Conservation (phyloP, 2,888 invertebrate species). For the Nomada goodeniana region DNA sequence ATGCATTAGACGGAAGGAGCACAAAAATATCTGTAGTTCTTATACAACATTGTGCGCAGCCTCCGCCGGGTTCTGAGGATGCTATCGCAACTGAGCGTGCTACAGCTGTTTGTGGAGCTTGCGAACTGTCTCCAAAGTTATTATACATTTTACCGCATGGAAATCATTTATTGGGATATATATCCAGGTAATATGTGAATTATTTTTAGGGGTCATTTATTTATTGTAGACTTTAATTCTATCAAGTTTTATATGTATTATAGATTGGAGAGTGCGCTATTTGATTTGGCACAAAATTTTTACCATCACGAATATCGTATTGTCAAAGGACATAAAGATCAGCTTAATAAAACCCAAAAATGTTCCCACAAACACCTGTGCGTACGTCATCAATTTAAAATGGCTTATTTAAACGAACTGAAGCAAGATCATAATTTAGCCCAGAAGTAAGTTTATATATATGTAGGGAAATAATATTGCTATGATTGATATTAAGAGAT, state of each 20-base stretch:
- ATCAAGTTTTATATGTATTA: conserved; percentile 16
- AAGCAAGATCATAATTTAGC: conserved; percentile 95
- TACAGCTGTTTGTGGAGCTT: conserved; percentile 94
- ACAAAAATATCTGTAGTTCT: conserved; percentile 95
- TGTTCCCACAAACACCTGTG: conserved; percentile 95
- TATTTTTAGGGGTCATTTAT: neutral
- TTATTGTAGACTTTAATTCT: neutral
- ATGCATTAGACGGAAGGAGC: conserved; percentile 89
- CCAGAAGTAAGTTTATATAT: conserved; percentile 87
- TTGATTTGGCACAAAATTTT: conserved; percentile 96
- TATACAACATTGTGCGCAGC: conserved; percentile 93
- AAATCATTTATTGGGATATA: conserved; percentile 92
- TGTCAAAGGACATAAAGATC: conserved; percentile 95
- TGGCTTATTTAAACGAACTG: conserved; percentile 97
- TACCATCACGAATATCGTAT: conserved; percentile 95
- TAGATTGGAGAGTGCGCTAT: conserved; percentile 96
- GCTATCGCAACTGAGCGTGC: conserved; percentile 95
- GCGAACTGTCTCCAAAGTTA: conserved; percentile 96
- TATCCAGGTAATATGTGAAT: conserved; percentile 84
- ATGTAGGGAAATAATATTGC: neutral
- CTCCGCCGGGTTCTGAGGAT: conserved; percentile 92
- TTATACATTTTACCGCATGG: conserved; percentile 96
- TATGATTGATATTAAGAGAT: neutral
- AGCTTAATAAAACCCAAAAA: conserved; percentile 96
- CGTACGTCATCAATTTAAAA: conserved; percentile 98